Percentiles rank a stretch among this genome's conserved stretches.
These are phyloP conservation scores for Festucalex cinctus DNA, from an alignment of 2,113 vertebrate species.

Conservation along the genomic window DNA sequence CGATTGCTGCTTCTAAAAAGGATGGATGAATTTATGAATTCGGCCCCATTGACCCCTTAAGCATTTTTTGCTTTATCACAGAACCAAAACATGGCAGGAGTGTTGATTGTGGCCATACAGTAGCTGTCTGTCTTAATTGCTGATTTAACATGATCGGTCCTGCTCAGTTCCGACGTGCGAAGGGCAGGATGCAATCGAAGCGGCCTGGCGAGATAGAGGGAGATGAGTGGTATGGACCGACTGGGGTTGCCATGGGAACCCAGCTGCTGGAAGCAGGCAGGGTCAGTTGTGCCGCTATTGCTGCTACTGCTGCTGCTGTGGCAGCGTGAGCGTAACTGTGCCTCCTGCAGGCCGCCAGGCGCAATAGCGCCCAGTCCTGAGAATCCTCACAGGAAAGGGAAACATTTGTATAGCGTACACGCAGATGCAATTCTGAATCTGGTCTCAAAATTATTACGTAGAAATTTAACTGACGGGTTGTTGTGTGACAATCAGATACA, in stretches of 20 bases:
- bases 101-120: background rate
- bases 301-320: constrained; percentile 28
- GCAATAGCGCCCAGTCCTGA: constrained; percentile 16
- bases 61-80: background rate
- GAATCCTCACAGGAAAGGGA: background rate
- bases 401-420: too few species aligned
- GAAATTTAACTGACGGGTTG: too few species aligned
- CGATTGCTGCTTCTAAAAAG: too few species aligned
- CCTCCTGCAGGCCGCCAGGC: constrained; percentile 52
- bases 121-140: background rate
- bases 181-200: constrained; percentile 53
- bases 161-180: constrained; percentile 31
- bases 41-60: too few species aligned
- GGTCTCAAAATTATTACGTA: background rate
- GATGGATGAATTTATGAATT: too few species aligned
- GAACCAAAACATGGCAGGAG: background rate
- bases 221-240: constrained; percentile 63
- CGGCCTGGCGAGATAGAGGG: constrained; percentile 38
- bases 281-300: constrained; percentile 42
- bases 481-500: too few species aligned
- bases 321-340: constrained; percentile 36
- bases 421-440: background rate
- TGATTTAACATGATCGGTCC: background rate
- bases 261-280: constrained; percentile 72
- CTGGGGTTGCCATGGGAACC: constrained; percentile 73